Percentiles rank a stretch among this genome's conserved stretches.
These are phyloP conservation scores for Phenganax marumi DNA, from an alignment of 92 coral and sea anemone species.

Conservation along the genomic window DNA sequence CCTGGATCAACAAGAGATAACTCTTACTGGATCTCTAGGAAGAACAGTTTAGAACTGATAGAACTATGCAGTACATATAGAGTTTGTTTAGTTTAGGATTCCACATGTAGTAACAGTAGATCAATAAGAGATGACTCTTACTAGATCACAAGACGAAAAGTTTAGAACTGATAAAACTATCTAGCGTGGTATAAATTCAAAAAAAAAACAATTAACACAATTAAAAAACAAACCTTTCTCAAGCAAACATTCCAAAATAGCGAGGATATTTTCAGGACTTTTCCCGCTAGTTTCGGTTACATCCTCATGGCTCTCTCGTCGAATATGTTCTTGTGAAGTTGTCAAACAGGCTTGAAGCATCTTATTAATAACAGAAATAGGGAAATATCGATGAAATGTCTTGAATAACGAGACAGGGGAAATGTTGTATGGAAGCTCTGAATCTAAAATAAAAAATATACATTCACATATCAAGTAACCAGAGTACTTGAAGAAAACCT, in stretches of 20 bases:
- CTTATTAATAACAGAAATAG: background rate
- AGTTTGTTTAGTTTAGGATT: no score
- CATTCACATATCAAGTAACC: background rate
- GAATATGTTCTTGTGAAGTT: conserved; percentile 2
- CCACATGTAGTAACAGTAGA: no score
- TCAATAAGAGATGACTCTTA: no score
- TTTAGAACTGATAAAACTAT: background rate
- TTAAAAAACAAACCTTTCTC: conserved; percentile 4
- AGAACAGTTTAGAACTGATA: no score
- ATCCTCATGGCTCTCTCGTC: background rate
- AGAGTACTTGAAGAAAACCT: no score
- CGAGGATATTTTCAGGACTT: background rate
- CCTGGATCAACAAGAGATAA: no score
- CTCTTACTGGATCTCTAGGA: no score
- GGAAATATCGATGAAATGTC: conserved; percentile 1
- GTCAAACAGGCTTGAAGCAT: background rate
- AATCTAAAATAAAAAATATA: background rate
- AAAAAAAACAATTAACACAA: background rate
- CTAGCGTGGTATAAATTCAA: background rate
- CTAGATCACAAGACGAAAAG: no score
- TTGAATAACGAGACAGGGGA: background rate
- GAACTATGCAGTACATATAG: no score
- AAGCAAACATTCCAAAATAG: background rate
- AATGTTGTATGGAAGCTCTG: conserved; percentile 13
- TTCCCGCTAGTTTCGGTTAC: background rate